Evolutionary conservation across 1,140 invertebrate species (phyloP), one percentile per base, ranked within the genome.

Genomic region (Phortica variegata): DNA sequence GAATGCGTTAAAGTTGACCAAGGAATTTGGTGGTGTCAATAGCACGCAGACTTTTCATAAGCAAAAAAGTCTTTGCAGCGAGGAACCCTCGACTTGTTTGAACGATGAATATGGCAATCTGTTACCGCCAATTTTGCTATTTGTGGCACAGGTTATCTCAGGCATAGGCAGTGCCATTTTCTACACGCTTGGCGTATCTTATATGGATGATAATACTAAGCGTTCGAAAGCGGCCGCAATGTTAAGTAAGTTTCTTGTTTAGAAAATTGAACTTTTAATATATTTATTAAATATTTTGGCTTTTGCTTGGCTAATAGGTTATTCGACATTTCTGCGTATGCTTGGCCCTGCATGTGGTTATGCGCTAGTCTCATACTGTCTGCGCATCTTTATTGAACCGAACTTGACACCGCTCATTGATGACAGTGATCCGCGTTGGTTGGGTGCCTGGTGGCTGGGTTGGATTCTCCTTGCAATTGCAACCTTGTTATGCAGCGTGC

Each of bases 401-500:
- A 76, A 77, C 1, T 59, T 88, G 34, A 85, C 82, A 4, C 87
- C 87, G 2, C 81, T 81, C 0, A 87, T 89, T 17, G 79, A 74
- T 6, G 82, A 77, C 8, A 77, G 80, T 49, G 86, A 89, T 78
- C 86, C 86, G 2, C 78, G 86, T 51, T 89, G 87, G 87, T 54
- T 88, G 16, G 87, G 87, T 2, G 87, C 87, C n/a, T 90, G 87
- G 87, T 90, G 87, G 87, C 51, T 89, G n/a, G 90, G 90, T 17
- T 90, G 81, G 87, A 79, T 89, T 17, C 77, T 88, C n/a, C 71
- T 87, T 26, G 86, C 82, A 2, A 61, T 77, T 2, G 52, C 84
- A 0, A 77, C 86, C 0, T 77, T 85, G 9, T 7, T 86, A 3
- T 82, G 83, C 26, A 80, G 83, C 0, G 72, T 81, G 12, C 54